Conservation (phyloP, 37 sponge, comb jelly and placozoan species). For the Beroe ovata region DNA sequence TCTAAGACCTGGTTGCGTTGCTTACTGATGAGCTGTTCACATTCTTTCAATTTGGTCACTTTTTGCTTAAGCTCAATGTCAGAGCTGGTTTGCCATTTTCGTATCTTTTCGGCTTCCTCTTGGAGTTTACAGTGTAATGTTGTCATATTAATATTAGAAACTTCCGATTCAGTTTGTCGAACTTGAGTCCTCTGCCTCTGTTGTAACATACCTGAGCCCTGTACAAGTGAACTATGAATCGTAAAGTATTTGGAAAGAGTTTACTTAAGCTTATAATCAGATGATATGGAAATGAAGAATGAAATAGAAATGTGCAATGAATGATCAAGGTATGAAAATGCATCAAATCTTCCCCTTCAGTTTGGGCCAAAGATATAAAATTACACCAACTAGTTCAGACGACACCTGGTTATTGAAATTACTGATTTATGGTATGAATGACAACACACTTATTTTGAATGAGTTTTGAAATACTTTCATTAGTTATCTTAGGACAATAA, state of each 20-base stretch:
- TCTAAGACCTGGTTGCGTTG: constrained; percentile 68
- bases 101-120: constrained; percentile 91
- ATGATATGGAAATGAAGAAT: too few species aligned
- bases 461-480: constrained; percentile 23
- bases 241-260: too few species aligned
- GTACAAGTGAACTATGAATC: too few species aligned
- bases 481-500: constrained; percentile 28
- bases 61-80: constrained; percentile 84
- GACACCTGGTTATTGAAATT: too few species aligned
- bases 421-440: constrained; percentile 11
- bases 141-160: constrained; percentile 69
- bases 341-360: too few species aligned
- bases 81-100: constrained; percentile 88
- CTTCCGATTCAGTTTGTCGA: constrained; percentile 26
- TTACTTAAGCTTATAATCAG: too few species aligned
- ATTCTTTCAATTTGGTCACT: constrained; percentile 65
- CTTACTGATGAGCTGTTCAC: constrained; percentile 55
- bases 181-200: constrained; percentile 29
- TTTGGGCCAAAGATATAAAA: too few species aligned
- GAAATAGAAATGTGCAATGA: too few species aligned
- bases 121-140: constrained; percentile 80
- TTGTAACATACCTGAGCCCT: constrained; percentile 50
- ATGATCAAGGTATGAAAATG: too few species aligned
- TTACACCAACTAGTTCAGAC: too few species aligned
- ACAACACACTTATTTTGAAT: constrained; percentile 29